These are phyloP conservation scores for Pyrocephalus nanus DNA, from an alignment of 2,797 vertebrate species.

Conservation along the genomic window DNA sequence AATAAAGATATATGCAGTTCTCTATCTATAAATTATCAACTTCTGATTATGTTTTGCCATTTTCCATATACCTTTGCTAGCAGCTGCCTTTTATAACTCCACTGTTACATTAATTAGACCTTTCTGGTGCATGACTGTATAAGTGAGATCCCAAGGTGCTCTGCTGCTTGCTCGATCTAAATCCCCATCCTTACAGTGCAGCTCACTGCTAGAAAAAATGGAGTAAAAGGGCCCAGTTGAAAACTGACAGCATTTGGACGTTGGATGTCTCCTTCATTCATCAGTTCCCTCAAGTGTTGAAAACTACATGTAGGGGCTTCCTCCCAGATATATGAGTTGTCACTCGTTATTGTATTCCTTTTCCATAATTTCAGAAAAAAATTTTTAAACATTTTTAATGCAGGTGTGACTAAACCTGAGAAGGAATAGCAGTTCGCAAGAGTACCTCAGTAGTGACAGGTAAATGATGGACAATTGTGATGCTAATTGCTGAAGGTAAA, in stretches of 20 bases:
- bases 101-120: rapidly evolving
- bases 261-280: background rate
- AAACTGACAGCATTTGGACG: background rate
- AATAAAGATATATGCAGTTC: background rate
- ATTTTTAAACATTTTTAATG: background rate
- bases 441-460: background rate
- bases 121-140: background rate
- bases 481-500: background rate
- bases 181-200: background rate
- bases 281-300: background rate
- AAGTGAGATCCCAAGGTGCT: background rate
- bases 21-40: background rate
- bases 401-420: background rate
- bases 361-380: background rate
- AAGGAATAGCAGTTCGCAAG: background rate
- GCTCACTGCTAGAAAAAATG: background rate
- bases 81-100: background rate
- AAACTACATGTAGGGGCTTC: background rate
- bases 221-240: background rate
- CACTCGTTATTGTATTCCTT: background rate
- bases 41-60: background rate
- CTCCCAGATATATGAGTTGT: background rate
- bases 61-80: rapidly evolving
- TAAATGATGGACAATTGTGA: background rate
- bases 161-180: background rate